Base-by-base conservation (phyloP, 35 echinoderm and acorn worm genomes). In the Patiria miniata region DNA sequence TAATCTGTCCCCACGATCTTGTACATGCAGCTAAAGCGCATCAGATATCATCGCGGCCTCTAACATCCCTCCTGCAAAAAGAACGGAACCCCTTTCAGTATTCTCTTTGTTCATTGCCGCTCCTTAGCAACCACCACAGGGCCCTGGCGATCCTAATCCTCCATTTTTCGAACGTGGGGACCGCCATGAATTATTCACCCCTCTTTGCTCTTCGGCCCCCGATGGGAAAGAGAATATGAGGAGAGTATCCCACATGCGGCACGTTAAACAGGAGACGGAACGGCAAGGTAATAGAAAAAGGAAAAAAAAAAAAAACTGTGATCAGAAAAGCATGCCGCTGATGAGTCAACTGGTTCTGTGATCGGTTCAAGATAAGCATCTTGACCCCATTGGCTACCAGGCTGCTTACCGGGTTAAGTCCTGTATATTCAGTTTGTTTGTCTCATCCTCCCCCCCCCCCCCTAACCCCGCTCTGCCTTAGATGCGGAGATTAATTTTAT, bases 271-370 rank as follows among this genome's bases (percentile, higher is more conserved):
- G 42, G 42, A 12, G 12, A 47, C 12, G 42, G 12, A 47, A 47
- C 42, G 42, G 12, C 12, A 12, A 47, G 42, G 42, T 47, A 6
- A 47, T 6, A 47, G 12, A 47, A 73, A 23, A 34, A 23, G 65
- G 23, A 30, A 30, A 30, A 30, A n/a, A 60, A 60, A 18, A 60
- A 30, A 30, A 12, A 73, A 23, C 65, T 73, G 65, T 14, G 29
- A 34, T 22, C 29, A 23, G 34, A 23, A 34, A 34, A 18, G 34
- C 26, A 73, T 47, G 65, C 65, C 65, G 29, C 34, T 73, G 65
- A 73, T 73, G 65, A 73, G 65, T 73, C 65, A 73, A 73, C 65
- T 73, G 19, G 65, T 23, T 73, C 34, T 73, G 65, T 73, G 65
- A 34, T 73, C 21, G 21, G 65, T 22, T 73, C 34, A 73, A 73